Conservation (phyloP, 2,888 invertebrate genomes). For the Apamea sordens region DNA sequence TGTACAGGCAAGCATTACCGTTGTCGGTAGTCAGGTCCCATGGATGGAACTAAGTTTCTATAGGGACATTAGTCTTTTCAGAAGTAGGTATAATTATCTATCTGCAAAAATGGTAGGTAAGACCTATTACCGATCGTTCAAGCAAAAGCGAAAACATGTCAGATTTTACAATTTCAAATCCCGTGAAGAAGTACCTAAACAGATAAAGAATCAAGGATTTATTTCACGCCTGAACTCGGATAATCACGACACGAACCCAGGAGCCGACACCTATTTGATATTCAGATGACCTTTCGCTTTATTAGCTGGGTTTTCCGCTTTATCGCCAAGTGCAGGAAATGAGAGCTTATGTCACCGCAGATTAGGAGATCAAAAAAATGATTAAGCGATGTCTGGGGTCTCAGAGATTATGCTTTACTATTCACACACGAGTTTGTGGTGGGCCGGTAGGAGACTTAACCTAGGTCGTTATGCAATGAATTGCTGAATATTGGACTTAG, state of each 20-base stretch:
- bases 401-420: slow-evolving; percentile 45
- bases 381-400: slow-evolving; percentile 17
- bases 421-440: slow-evolving; percentile 28
- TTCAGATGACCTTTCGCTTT: slow-evolving; percentile 55
- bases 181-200: slow-evolving; percentile 29
- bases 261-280: slow-evolving; percentile 51
- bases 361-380: slow-evolving; percentile 45
- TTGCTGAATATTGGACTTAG: neutral
- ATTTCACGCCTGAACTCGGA: slow-evolving; percentile 36
- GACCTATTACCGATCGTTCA: neutral
- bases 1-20: neutral
- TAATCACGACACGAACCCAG: slow-evolving; percentile 49
- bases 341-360: slow-evolving; percentile 21
- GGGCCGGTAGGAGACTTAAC: neutral
- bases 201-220: slow-evolving; percentile 48
- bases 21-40: neutral
- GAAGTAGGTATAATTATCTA: neutral
- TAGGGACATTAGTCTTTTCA: neutral
- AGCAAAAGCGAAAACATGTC: neutral
- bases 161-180: slow-evolving; percentile 17
- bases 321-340: slow-evolving; percentile 42
- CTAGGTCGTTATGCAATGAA: neutral
- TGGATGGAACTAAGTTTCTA: neutral
- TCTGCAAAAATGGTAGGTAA: neutral
- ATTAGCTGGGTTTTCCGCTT: slow-evolving; percentile 36